phyloP scores from a whole-genome alignment of 1,140 invertebrate species.

The Calephelis nemesis region DNA sequence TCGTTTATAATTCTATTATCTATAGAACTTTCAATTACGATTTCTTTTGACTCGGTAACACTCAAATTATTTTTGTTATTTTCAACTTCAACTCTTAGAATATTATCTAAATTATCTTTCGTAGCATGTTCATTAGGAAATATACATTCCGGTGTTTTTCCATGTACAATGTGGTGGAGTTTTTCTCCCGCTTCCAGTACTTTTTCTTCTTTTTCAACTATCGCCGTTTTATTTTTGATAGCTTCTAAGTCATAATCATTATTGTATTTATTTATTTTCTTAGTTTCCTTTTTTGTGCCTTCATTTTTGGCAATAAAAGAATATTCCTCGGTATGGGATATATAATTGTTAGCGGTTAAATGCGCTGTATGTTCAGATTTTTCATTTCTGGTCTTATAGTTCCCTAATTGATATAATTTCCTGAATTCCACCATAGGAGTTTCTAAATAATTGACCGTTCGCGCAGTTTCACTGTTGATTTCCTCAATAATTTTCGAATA shows the following conservation, averaged over 20 bases:
- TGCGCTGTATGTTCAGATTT: neutral
- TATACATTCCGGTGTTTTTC: too few relatives aligned
- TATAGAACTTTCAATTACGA: constrained; percentile 46
- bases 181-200: too few relatives aligned
- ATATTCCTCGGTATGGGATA: too few relatives aligned
- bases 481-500: constrained; percentile 29
- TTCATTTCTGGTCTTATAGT: constrained; percentile 23
- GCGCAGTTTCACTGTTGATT: constrained; percentile 22
- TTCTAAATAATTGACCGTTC: constrained; percentile 50
- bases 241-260: neutral
- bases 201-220: too few relatives aligned
- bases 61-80: constrained; percentile 32
- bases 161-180: too few relatives aligned
- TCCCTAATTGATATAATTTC: constrained; percentile 51
- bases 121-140: neutral
- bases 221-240: neutral
- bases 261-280: neutral
- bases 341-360: too few relatives aligned
- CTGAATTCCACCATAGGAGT: constrained; percentile 60
- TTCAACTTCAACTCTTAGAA: constrained; percentile 49
- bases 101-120: neutral
- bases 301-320: too few relatives aligned
- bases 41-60: constrained; percentile 33
- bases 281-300: neutral
- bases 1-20: constrained; percentile 21